Base-by-base conservation (phyloP, 2,888 invertebrate genomes). In the Mayetiola destructor region DNA sequence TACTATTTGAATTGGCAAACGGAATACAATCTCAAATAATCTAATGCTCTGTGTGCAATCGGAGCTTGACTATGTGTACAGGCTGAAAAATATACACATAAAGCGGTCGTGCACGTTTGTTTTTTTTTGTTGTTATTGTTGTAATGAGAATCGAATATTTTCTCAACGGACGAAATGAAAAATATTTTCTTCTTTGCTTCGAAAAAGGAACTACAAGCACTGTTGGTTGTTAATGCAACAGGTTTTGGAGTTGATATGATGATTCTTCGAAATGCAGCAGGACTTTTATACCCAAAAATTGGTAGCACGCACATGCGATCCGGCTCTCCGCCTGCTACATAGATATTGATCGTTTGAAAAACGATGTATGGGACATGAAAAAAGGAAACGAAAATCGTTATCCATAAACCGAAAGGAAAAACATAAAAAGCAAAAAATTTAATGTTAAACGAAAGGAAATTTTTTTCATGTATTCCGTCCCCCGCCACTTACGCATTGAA, bases 281-380 rank as follows among this genome's bases (percentile, higher is more conserved):
- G 48, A 48, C 48, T 48, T 48, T 48, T 48, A 48, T 48, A 48
- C 27, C n/a, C 48, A n/a, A 48, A 48, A 48, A 48, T n/a, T 48
- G 6, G 32, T 8, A 6, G 48, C 27, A 27, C 27, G 48, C 27
- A 27, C 48, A 23, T 6, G 48, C 27, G 27, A 27, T 27, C 23
- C 23, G 27, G 48, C n/a, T 12, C 27, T 27, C 48, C 48, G 48
- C 27, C 23, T n/a, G 27, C 23, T 16, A 27, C 3, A 21, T 6
- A 3, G 21, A 18, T 18, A 39, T 18, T n/a, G n/a, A n/a, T n/a
- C n/a, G n/a, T n/a, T n/a, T n/a, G n/a, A 39, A 18, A 4, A n/a
- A 5, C 8, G 36, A 36, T n/a, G n/a, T n/a, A 36, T n/a, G 36
- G 14, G 36, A 39, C 2, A 4, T 6, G 18, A 39, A 39, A 39